Evolutionary conservation across 1,140 invertebrate genomes (phyloP).

Genomic region (Hyles vespertilio): DNA sequence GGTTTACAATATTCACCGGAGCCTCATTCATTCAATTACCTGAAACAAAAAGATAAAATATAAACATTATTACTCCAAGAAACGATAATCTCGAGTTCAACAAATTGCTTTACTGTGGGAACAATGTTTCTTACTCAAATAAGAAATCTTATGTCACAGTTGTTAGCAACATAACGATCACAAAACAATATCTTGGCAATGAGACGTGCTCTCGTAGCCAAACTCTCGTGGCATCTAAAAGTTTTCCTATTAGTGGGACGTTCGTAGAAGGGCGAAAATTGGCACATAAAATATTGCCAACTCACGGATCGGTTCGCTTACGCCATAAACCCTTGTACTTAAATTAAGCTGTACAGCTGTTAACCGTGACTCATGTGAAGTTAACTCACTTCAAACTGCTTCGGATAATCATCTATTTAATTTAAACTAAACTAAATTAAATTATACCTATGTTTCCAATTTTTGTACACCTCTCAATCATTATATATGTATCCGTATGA

Average conservation of each 20-base stretch:
- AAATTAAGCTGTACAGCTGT: not conserved
- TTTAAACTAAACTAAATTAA: too few species aligned
- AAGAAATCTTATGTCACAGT: constrained; percentile 12
- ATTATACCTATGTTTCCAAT: too few species aligned
- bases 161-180: not conserved
- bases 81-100: too few species aligned
- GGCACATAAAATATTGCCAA: constrained; percentile 16
- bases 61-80: not conserved
- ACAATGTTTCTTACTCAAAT: constrained; percentile 1
- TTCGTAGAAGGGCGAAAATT: constrained; percentile 13
- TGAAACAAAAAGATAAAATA: constrained; percentile 40
- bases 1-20: constrained; percentile 22
- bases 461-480: too few species aligned
- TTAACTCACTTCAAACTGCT: not conserved
- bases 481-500: too few species aligned
- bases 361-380: not conserved
- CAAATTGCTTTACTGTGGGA: too few species aligned
- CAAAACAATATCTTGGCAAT: constrained; percentile 22
- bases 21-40: constrained; percentile 40
- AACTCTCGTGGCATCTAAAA: constrained; percentile 26
- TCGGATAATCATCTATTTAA: not conserved
- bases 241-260: constrained; percentile 40
- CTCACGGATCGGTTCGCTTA: constrained; percentile 7
- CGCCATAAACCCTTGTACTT: constrained; percentile 3
- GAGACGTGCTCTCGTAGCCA: constrained; percentile 18